Evolutionary conservation across 2,888 invertebrate species (phyloP).

Genomic region (Athrips mouffetella): DNA sequence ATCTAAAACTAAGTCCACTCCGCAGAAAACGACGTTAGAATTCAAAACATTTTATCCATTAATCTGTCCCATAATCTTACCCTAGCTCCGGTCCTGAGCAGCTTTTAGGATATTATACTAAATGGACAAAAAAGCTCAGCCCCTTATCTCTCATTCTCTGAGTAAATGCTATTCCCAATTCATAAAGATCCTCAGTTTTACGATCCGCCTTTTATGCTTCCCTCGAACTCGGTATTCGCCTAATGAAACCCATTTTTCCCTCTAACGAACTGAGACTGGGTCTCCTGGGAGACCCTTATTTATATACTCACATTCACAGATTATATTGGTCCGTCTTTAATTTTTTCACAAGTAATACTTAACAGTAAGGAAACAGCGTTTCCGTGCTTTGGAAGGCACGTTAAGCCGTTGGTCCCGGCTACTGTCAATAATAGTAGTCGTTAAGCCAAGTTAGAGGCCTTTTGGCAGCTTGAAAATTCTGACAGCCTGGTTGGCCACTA

Average conservation of each 20-base stretch:
- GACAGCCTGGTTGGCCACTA: no score
- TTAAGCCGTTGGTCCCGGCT: no score
- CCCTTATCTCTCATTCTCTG: constrained; percentile 11
- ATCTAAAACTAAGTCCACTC: constrained; percentile 10
- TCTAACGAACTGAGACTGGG: constrained; percentile 6
- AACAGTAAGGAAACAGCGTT: no score
- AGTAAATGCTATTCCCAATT: constrained; percentile 11
- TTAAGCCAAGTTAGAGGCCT: no score
- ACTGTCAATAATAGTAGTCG: no score
- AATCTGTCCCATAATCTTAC: constrained; percentile 9
- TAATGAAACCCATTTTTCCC: constrained; percentile 10
- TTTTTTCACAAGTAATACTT: no score
- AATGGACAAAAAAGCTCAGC: constrained; percentile 13
- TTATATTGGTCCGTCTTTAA: no score
- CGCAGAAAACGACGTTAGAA: constrained; percentile 4
- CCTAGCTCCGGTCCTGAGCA: neutral
- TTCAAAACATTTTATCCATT: constrained; percentile 13
- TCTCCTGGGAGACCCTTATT: neutral
- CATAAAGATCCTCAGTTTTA: constrained; percentile 13
- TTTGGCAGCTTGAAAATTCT: no score
- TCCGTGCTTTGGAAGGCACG: no score
- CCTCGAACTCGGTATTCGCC: neutral
- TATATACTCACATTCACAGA: no score
- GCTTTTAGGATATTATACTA: constrained; percentile 12
- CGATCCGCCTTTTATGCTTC: neutral